Conservation (phyloP, 2,797 vertebrate species). For the Sparus aurata region DNA sequence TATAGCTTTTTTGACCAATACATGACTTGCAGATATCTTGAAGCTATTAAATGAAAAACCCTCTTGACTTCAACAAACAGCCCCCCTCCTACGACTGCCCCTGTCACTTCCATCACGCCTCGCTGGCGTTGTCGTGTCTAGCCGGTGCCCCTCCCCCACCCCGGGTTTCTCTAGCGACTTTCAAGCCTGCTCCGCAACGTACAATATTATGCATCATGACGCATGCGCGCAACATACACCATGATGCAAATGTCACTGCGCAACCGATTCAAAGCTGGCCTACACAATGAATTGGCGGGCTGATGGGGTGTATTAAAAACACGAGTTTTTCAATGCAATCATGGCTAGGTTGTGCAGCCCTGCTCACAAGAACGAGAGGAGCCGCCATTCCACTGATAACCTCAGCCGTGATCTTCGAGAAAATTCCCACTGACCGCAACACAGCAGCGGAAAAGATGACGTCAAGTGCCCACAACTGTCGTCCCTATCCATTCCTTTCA, state of each 20-base stretch:
- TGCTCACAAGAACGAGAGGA: neutral
- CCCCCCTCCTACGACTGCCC: conserved; percentile 40
- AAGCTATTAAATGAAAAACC: conserved; percentile 3
- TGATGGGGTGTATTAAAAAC: neutral
- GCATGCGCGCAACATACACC: conserved; percentile 81
- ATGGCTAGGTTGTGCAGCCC: neutral
- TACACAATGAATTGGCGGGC: conserved; percentile 32
- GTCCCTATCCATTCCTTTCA: conserved; percentile 49
- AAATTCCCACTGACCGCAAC: conserved; percentile 84
- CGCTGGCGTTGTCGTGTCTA: conserved; percentile 75
- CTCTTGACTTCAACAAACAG: neutral
- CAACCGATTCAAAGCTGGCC: conserved; percentile 73
- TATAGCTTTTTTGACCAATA: neutral
- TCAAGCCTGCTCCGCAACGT: conserved; percentile 83
- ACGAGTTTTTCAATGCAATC: neutral
- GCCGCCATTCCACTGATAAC: conserved; percentile 14
- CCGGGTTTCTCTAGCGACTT: conserved; percentile 66
- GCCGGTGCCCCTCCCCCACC: conserved; percentile 78
- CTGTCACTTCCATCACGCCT: conserved; percentile 73
- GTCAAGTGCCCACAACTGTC: conserved; percentile 81
- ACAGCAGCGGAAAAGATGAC: conserved; percentile 87
- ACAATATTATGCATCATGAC: conserved; percentile 67
- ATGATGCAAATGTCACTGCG: conserved; percentile 88
- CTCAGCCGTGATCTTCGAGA: conserved; percentile 80
- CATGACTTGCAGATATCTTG: neutral